Conservation (phyloP, 2,888 invertebrate genomes). For the Philopedon plagiatum region DNA sequence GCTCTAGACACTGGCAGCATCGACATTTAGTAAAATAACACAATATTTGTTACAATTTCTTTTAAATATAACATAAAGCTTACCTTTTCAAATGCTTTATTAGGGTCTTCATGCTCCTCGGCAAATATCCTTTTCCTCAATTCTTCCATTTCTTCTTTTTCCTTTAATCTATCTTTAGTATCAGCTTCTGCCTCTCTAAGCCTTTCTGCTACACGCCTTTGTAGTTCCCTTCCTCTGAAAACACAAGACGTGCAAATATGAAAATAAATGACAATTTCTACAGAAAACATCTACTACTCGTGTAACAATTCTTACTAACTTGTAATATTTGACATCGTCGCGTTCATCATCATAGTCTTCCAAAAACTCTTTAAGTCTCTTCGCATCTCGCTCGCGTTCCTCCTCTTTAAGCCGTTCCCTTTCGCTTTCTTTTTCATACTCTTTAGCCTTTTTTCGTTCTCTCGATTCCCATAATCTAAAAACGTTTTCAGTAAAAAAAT, state of each 20-base stretch:
- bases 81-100: constrained; percentile 77
- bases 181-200: constrained; percentile 95
- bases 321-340: constrained; percentile 97
- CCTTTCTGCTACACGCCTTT: constrained; percentile 90
- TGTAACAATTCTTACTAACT: constrained; percentile 74
- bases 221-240: constrained; percentile 84
- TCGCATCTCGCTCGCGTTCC: constrained; percentile 92
- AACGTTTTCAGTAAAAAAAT: constrained; percentile 11
- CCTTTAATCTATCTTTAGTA: constrained; percentile 89
- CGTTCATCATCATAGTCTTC: constrained; percentile 99
- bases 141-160: constrained; percentile 90
- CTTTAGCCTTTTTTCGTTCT: constrained; percentile 91
- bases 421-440: constrained; percentile 90
- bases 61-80: constrained; percentile 33
- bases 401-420: constrained; percentile 88
- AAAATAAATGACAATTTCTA: too few species aligned
- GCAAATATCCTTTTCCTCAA: constrained; percentile 83
- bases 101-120: constrained; percentile 76
- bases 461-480: constrained; percentile 86
- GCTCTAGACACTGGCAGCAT: too few species aligned
- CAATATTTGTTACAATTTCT: background rate
- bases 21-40: too few species aligned
- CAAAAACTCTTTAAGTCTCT: constrained; percentile 95
- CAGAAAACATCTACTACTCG: too few species aligned
- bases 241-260: background rate